Conservation (phyloP, 2,888 invertebrate species). For the Pachymerium ferrugineum region DNA sequence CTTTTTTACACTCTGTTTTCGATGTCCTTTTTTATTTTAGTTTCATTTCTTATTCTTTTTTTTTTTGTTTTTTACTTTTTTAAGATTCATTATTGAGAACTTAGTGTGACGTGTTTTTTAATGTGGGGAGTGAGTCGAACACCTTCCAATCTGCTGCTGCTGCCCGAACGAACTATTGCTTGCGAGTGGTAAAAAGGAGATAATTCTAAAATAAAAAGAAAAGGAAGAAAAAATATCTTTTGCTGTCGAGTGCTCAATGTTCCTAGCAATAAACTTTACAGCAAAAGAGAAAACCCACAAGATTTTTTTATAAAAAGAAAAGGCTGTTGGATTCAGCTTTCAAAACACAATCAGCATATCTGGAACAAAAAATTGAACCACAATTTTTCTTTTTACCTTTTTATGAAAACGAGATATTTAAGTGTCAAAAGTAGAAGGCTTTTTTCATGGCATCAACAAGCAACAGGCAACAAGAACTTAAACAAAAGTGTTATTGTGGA, state of each 20-base stretch:
- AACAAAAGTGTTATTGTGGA: conserved; percentile 16
- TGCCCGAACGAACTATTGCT: conserved; percentile 23
- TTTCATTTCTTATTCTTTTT: too few species aligned
- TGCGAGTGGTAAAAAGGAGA: not conserved
- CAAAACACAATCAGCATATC: conserved; percentile 27
- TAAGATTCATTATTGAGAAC: conserved; percentile 4
- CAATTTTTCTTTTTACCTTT: not conserved
- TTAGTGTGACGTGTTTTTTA: not conserved
- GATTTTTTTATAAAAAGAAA: conserved; percentile 6
- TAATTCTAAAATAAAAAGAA: not conserved
- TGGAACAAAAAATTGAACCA: conserved; percentile 1
- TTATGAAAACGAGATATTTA: not conserved
- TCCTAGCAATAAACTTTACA: conserved; percentile 27
- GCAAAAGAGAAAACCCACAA: conserved; percentile 27
- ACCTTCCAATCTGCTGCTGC: conserved; percentile 27
- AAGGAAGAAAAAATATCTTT: conserved; percentile 1
- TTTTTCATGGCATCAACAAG: conserved; percentile 18
- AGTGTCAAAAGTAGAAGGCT: conserved; percentile 16
- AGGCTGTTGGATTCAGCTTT: conserved; percentile 24
- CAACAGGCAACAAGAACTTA: conserved; percentile 5
- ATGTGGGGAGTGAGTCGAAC: conserved; percentile 23
- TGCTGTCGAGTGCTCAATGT: conserved; percentile 27
- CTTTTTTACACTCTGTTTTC: conserved; percentile 16
- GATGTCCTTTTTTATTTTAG: too few species aligned
- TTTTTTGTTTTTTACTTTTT: not conserved